Percentiles rank a stretch among this genome's conserved stretches.
Evolutionary conservation across 2,797 vertebrate genomes (phyloP).

Genomic region (Rhinophrynus dorsalis): DNA sequence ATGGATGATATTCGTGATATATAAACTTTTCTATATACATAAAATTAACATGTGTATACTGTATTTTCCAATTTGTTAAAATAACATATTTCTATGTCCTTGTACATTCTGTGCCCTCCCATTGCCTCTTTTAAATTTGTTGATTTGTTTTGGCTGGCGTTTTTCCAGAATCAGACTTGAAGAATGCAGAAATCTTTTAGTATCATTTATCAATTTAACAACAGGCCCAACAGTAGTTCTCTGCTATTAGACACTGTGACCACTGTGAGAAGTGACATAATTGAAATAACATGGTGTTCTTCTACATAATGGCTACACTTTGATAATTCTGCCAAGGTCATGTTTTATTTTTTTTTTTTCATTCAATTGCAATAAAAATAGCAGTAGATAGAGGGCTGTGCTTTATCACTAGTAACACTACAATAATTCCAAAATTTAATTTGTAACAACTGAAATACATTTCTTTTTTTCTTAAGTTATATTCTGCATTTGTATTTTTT

Average conservation of each 20-base stretch:
- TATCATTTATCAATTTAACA: constrained; percentile 75
- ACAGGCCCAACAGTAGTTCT: constrained; percentile 77
- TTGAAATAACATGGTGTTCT: constrained; percentile 70
- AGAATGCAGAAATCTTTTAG: constrained; percentile 65
- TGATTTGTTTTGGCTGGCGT: constrained; percentile 75
- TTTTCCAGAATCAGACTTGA: constrained; percentile 69
- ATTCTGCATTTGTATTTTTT: too few species aligned
- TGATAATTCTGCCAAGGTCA: constrained; percentile 69
- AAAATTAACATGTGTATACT: too few species aligned
- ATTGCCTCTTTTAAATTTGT: constrained; percentile 49
- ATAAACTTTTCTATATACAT: too few species aligned
- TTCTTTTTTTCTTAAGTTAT: too few species aligned
- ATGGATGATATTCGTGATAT: too few species aligned
- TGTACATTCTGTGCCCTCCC: too few species aligned
- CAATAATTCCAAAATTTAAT: too few species aligned
- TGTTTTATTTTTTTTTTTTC: too few species aligned
- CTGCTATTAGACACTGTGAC: constrained; percentile 64
- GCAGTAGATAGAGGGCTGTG: constrained; percentile 54
- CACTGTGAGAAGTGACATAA: constrained; percentile 67
- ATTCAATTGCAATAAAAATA: constrained; percentile 76
- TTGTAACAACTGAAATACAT: too few species aligned
- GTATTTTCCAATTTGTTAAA: too few species aligned
- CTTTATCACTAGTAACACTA: too few species aligned
- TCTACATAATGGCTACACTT: constrained; percentile 65
- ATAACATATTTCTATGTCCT: too few species aligned